Percentiles rank a stretch among this genome's conserved stretches.
These are phyloP conservation scores for Otolemur garnettii DNA, from an alignment of 2,113 vertebrate species.

Conservation along the genomic window DNA sequence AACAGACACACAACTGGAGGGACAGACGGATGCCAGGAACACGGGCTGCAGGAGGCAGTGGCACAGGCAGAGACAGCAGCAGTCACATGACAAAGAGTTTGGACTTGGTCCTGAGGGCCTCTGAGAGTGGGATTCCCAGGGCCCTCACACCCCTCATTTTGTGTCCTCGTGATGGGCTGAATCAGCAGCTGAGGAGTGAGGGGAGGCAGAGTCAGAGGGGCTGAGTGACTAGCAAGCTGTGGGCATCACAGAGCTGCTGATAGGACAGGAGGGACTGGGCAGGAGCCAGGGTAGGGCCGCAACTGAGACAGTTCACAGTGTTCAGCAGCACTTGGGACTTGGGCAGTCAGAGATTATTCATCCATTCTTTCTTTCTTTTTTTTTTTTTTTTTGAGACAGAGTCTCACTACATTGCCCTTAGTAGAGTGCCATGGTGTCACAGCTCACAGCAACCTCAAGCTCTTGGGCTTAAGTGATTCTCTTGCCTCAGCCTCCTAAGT, in stretches of 20 bases:
- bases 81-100: neutral
- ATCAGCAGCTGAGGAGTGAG: neutral
- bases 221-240: neutral
- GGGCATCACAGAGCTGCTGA: neutral
- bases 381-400: too few relatives aligned
- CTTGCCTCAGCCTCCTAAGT: too few relatives aligned
- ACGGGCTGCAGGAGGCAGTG: neutral
- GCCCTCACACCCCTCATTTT: neutral
- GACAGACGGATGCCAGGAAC: neutral
- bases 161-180: neutral
- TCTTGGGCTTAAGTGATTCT: too few relatives aligned
- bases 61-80: neutral
- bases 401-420: too few relatives aligned
- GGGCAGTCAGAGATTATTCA: neutral
- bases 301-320: slow-evolving; percentile 77
- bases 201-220: too few relatives aligned
- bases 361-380: neutral
- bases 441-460: too few relatives aligned
- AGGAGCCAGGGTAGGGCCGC: slow-evolving; percentile 25
- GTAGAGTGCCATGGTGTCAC: too few relatives aligned
- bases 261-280: neutral
- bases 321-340: neutral
- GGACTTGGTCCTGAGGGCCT: neutral
- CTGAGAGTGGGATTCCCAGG: neutral
- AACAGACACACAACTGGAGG: neutral